Percentiles rank a stretch among this genome's conserved stretches.
phyloP scores from a whole-genome alignment of 2,113 vertebrate species.

The Albula goreensis region DNA sequence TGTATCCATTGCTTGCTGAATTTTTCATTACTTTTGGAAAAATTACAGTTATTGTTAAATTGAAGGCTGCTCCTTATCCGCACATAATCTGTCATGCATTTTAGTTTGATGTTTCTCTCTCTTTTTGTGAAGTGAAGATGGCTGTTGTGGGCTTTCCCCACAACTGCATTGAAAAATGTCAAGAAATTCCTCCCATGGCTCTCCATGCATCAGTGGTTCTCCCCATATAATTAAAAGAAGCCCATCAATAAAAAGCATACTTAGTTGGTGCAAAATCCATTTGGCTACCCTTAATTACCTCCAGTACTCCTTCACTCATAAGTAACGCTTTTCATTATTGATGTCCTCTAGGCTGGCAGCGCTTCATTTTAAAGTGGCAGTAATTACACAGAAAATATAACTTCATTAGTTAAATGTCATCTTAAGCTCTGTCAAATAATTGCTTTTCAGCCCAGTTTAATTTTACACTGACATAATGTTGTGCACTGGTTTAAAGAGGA shows the following conservation, averaged over 20 bases:
- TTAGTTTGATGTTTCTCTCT: background rate
- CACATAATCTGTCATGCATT: background rate
- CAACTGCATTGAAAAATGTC: conserved; percentile 15
- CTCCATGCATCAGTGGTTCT: conserved; percentile 21
- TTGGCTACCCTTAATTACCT: conserved; percentile 23
- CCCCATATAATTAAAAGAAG: conserved; percentile 20
- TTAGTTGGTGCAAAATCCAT: conserved; percentile 30
- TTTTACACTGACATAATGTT: conserved; percentile 23
- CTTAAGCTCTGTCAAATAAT: conserved; percentile 42
- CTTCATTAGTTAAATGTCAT: conserved; percentile 57
- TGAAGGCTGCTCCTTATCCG: background rate
- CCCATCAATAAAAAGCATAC: conserved; percentile 25
- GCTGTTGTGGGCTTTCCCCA: conserved; percentile 21
- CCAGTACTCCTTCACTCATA: conserved; percentile 27
- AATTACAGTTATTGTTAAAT: background rate
- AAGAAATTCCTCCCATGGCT: conserved; percentile 29
- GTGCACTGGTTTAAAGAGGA: conserved; percentile 31
- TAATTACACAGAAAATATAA: conserved; percentile 52
- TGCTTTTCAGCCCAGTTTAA: conserved; percentile 34
- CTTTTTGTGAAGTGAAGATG: background rate
- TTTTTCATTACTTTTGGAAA: background rate
- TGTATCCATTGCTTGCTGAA: background rate
- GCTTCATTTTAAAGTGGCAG: conserved; percentile 33
- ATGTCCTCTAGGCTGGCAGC: conserved; percentile 21
- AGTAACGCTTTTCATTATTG: conserved; percentile 38